Evolutionary conservation across 2,797 vertebrate genomes (phyloP), one percentile per base, ranked within the genome.

Genomic region (Pipistrellus nathusii): DNA sequence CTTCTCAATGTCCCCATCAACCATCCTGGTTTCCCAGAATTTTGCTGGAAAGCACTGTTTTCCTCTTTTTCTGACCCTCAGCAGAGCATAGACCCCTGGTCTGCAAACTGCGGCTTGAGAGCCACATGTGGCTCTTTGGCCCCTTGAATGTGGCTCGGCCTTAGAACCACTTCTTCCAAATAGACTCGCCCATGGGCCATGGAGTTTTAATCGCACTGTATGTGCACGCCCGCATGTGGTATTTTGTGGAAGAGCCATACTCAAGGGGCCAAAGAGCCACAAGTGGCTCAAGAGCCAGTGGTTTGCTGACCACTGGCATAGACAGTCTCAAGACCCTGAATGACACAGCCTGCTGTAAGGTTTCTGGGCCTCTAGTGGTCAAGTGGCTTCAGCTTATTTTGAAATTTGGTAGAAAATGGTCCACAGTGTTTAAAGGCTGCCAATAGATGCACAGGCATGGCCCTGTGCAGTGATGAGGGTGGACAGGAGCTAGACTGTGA

Each of bases 341-440:
- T 23, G 18, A 41, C 32, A 14, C 8, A 35, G 21, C 20, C 21
- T 72, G 32, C 30, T 44, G 6, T 64, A 32, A 76, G 8, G 21
- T 35, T 72, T 41, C 64, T 41, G 32, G 25, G 15, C 62, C 38
- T 51, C 27, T 62, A 17, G 27, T 53, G 44, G 25, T 62, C 15
- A 18, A 38, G 78, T 4, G 35, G 62, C 62, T 51, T 73, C 46
- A 4, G 6, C 51, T 91, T 38, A 57, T 32, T 85, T 68, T 85
- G n/a, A 35, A 89, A 48, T 72, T 89, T 73, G 84, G 72, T 82
- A 81, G 75, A 81, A 76, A 46, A 48, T 62, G 35, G 23, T 25
- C n/a, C 78, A 66, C 17, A 18, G 17, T 68, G 7, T 91, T 78
- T 78, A 90, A 59, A n/a, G 57, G 18, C 85, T 6, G 9, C 83